Conservation (phyloP, 1,140 invertebrate genomes). For the Bombus impatiens region DNA sequence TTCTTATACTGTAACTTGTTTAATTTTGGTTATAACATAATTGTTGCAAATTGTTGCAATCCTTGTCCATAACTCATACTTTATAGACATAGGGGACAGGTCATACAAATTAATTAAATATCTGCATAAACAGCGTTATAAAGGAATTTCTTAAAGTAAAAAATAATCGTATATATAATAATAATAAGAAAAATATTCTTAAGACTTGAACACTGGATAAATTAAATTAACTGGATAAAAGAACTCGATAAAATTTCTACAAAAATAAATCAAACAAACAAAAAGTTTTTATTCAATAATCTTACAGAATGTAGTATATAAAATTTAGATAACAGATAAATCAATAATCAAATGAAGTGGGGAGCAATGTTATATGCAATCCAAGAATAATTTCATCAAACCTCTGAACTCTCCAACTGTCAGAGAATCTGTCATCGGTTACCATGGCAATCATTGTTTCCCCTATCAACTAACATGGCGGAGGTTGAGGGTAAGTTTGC, state of each 20-base stretch:
- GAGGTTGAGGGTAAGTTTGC: slow-evolving; percentile 75
- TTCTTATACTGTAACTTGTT: no score
- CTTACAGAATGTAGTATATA: not conserved
- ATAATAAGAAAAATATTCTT: no score
- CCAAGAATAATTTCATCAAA: slow-evolving; percentile 14
- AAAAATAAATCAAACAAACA: not conserved
- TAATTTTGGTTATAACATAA: no score
- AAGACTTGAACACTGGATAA: no score
- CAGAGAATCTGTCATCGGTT: slow-evolving; percentile 34
- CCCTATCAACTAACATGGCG: slow-evolving; percentile 76
- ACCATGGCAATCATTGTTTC: slow-evolving; percentile 69
- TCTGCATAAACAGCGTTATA: no score
- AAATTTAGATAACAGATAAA: not conserved
- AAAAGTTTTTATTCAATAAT: not conserved
- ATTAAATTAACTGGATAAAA: not conserved
- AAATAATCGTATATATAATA: no score
- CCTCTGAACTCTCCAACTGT: not conserved
- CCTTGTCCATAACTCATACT: no score
- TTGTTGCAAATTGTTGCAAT: no score
- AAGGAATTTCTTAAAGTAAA: no score
- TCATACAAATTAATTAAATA: no score
- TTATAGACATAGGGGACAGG: no score
- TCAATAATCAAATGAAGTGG: slow-evolving; percentile 1
- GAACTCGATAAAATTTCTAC: not conserved
- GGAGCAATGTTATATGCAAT: not conserved